phyloP scores from a whole-genome alignment of 1,140 invertebrate species.

The Phymastichus coffea region DNA sequence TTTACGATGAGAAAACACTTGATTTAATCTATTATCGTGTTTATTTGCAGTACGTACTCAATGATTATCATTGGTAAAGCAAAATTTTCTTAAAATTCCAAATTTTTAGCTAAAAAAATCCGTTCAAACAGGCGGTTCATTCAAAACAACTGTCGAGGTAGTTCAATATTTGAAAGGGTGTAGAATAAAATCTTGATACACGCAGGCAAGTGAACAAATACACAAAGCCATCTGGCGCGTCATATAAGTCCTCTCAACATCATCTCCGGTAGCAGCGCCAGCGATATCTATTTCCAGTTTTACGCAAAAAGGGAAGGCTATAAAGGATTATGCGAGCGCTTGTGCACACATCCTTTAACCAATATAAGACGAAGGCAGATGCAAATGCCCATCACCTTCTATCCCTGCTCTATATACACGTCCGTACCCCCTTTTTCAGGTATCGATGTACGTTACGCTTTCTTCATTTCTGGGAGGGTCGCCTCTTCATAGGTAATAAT shows the following conservation, averaged over 20 bases:
- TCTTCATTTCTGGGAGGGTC: neutral
- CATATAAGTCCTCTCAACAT: neutral
- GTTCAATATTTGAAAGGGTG: too few species aligned
- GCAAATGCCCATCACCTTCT: too few species aligned
- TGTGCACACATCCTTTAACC: neutral
- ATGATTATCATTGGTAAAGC: too few species aligned
- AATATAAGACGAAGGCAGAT: neutral
- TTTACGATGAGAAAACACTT: too few species aligned
- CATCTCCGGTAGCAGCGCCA: neutral
- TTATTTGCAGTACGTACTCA: too few species aligned
- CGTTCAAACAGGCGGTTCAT: too few species aligned
- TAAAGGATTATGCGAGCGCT: neutral
- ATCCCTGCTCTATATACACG: too few species aligned
- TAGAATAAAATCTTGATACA: neutral
- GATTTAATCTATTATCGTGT: too few species aligned
- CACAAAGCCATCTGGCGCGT: neutral
- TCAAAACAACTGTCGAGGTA: too few species aligned
- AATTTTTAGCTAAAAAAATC: too few species aligned
- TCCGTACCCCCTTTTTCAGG: too few species aligned
- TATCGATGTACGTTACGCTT: neutral
- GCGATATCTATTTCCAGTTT: conserved; percentile 7
- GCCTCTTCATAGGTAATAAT: neutral
- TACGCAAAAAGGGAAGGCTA: conserved; percentile 16
- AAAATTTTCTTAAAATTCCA: too few species aligned
- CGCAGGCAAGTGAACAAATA: neutral